Base-by-base conservation (phyloP, 1,140 invertebrate species). In the Coenobita brevimanus region DNA sequence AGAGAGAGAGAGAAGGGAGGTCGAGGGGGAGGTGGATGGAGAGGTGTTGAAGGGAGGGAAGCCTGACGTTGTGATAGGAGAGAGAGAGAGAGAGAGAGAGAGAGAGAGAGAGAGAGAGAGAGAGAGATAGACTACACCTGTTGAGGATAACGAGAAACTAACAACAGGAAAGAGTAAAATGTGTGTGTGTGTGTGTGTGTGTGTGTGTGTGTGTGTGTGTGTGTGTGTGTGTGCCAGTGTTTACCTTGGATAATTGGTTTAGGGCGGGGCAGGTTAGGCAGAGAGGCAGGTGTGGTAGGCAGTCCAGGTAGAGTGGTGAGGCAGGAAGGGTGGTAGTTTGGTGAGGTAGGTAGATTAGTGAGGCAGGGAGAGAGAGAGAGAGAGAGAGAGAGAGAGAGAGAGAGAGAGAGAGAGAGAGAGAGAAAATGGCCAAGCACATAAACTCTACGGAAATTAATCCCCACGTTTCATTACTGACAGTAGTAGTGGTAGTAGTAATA, bases 181-280 rank as follows among this genome's bases (percentile, higher is more conserved):
- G n/a, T n/a, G n/a, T n/a, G n/a, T n/a, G n/a, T 64, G 62, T 64
- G 62, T 64, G 62, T 64, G 62, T 64, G 62, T 64, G 62, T 64
- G 67, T 69, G 3, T 62, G 3, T 6, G 60, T 21, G 60, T 62
- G 60, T 62, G 60, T 62, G 60, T 62, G 60, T 62, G 60, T 62
- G 60, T 62, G 60, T 62, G 60, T 62, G 60, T 62, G 60, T 6
- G 60, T 6, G 60, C 27, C 21, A 4, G 60, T 62, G 60, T 62
- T 4, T 62, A 3, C 3, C 2, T 62, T 3, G 21, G 4, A 62
- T n/a, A 17, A 3, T 27, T 62, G 60, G 60, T 6, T 62, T 62
- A 62, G 21, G 21, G 3, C 21, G 21, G 3, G 21, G 60, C 27
- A n/a, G 21, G 21, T 27, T 62, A n/a, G 27, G 27, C 27, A 27